phyloP scores from a whole-genome alignment of 2,797 vertebrate genomes.

The Enteromius fasciolatus region DNA sequence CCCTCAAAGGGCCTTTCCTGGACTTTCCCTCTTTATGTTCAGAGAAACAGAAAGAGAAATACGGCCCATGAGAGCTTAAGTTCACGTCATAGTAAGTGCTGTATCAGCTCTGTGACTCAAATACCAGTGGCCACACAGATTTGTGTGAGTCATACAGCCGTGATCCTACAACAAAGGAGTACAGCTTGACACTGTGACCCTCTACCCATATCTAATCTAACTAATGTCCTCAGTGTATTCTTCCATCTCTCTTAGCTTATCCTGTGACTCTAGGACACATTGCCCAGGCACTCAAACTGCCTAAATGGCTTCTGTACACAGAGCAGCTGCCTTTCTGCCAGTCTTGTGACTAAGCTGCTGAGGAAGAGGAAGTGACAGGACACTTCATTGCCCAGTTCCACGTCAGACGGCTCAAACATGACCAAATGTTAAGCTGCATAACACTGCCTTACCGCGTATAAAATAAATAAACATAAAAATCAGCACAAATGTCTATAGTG shows the following conservation, averaged over 20 bases:
- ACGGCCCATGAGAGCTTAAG: background rate
- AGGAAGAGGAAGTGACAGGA: conserved; percentile 15
- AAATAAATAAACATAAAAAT: background rate
- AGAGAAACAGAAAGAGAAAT: conserved; percentile 23
- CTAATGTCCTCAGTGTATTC: background rate
- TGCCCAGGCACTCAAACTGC: background rate
- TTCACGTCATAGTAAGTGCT: conserved; percentile 25
- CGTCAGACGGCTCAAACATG: background rate
- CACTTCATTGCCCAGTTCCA: conserved; percentile 2
- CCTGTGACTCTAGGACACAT: background rate
- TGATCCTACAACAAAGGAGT: background rate
- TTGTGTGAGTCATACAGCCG: background rate
- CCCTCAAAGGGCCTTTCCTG: conserved; percentile 53
- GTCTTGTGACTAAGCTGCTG: conserved; percentile 19
- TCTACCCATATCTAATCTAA: conserved; percentile 4
- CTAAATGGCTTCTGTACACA: background rate
- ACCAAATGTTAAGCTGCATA: background rate
- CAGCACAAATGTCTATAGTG: background rate
- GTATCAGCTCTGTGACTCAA: conserved; percentile 43
- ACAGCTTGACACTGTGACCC: conserved; percentile 8
- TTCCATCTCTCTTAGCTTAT: background rate
- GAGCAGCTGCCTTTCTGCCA: conserved; percentile 3
- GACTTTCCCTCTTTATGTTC: conserved; percentile 50
- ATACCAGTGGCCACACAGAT: background rate
- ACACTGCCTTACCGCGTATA: background rate